These are phyloP conservation scores for Lycaena phlaeas DNA, from an alignment of 2,888 invertebrate species.

Conservation along the genomic window DNA sequence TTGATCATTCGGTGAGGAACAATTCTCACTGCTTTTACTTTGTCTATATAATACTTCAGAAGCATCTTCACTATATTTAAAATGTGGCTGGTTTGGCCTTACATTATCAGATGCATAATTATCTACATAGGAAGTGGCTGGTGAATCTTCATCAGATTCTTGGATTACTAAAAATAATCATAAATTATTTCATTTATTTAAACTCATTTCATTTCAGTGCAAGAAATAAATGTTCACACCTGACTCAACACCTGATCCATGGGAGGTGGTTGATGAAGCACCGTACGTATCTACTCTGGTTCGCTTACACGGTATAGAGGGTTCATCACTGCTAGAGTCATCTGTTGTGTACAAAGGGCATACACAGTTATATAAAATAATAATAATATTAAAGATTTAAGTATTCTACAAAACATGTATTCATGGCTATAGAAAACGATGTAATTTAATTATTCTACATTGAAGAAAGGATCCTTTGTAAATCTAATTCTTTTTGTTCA, in stretches of 20 bases:
- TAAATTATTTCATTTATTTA: background rate
- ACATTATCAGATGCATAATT: slow-evolving; percentile 25
- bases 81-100: slow-evolving; percentile 27
- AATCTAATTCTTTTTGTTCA: too few species aligned
- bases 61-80: slow-evolving; percentile 33
- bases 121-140: slow-evolving; percentile 29
- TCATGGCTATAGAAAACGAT: too few species aligned
- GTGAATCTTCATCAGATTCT: slow-evolving; percentile 54
- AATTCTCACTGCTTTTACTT: slow-evolving; percentile 57
- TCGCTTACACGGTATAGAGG: slow-evolving; percentile 41
- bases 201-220: too few species aligned
- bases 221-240: slow-evolving; percentile 12
- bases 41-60: slow-evolving; percentile 37
- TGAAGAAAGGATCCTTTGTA: too few species aligned
- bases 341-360: slow-evolving; percentile 31
- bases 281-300: slow-evolving; percentile 46
- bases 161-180: slow-evolving; percentile 30
- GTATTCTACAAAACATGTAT: too few species aligned
- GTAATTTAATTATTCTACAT: too few species aligned
- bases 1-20: slow-evolving; percentile 55
- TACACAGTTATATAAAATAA: too few species aligned
- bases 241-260: slow-evolving; percentile 63
- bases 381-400: too few species aligned
- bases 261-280: slow-evolving; percentile 59
- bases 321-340: slow-evolving; percentile 54